These are phyloP conservation scores for Drosophila stalkeri DNA, from an alignment of 2,888 invertebrate species.

Conservation along the genomic window DNA sequence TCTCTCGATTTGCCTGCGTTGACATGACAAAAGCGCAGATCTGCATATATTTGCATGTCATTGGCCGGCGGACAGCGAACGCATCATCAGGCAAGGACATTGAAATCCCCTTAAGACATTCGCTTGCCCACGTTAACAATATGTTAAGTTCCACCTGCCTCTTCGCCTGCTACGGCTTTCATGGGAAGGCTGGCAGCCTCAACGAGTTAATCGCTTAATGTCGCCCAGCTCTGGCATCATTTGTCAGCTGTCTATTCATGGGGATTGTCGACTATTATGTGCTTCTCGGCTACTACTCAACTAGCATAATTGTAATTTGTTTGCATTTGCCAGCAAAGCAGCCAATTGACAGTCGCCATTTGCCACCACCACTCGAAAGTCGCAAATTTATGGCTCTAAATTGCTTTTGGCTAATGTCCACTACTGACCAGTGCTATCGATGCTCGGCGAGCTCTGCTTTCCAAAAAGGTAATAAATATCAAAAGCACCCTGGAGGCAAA, in stretches of 20 bases:
- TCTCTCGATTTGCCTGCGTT: conserved; percentile 80
- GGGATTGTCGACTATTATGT: conserved; percentile 16
- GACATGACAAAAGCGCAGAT: conserved; percentile 84
- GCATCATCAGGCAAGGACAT: conserved; percentile 79
- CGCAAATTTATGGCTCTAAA: conserved; percentile 66
- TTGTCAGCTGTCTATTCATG: conserved; percentile 71
- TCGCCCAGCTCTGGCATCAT: conserved; percentile 70
- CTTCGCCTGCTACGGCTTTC: background rate
- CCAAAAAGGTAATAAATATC: conserved; percentile 80
- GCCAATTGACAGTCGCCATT: conserved; percentile 53
- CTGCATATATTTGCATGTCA: conserved; percentile 84
- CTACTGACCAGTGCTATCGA: conserved; percentile 52
- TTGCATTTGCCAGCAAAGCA: conserved; percentile 57
- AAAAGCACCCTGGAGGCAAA: conserved; percentile 83
- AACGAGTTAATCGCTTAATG: conserved; percentile 82
- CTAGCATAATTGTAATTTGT: conserved; percentile 74
- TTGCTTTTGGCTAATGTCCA: conserved; percentile 72
- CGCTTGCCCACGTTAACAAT: conserved; percentile 73
- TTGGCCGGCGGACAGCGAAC: conserved; percentile 58
- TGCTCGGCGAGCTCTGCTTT: conserved; percentile 2
- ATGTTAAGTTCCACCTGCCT: conserved; percentile 69
- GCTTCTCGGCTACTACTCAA: background rate
- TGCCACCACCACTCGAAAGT: conserved; percentile 34
- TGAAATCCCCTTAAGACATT: conserved; percentile 78
- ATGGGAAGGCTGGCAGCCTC: conserved; percentile 42